Evolutionary conservation across 2,113 vertebrate species (phyloP).

Genomic region (Coryphaenoides rupestris): DNA sequence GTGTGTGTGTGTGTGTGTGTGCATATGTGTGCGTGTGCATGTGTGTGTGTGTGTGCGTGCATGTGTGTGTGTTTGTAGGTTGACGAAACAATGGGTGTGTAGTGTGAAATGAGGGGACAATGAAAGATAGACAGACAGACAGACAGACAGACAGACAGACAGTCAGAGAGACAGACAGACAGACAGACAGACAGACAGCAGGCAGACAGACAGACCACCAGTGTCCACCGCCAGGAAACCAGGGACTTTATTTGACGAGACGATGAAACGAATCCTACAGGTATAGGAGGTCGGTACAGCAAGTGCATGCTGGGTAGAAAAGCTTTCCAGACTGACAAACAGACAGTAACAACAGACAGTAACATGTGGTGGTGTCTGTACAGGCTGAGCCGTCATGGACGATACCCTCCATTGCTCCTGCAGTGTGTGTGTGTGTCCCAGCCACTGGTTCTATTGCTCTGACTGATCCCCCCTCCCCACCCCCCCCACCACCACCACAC

Average conservation of each 20-base stretch:
- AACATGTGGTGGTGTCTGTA: too few relatives aligned
- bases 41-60: neutral
- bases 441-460: too few relatives aligned
- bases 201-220: too few relatives aligned
- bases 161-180: too few relatives aligned
- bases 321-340: neutral
- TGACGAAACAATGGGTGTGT: neutral
- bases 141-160: conserved; percentile 10
- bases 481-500: conserved; percentile 9
- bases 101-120: neutral
- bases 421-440: neutral
- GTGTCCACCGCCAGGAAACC: conserved; percentile 19
- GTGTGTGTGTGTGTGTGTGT: neutral
- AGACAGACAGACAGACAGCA: too few relatives aligned
- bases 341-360: conserved; percentile 40
- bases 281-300: neutral
- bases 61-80: neutral
- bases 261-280: conserved; percentile 11
- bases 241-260: conserved; percentile 2
- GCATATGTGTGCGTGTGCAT: conserved; percentile 1
- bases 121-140: neutral
- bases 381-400: too few relatives aligned
- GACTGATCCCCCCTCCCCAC: neutral
- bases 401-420: too few relatives aligned
- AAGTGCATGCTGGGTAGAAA: neutral